Base-by-base conservation (phyloP, 2,888 invertebrate genomes). In the Ectemnius continuus region DNA sequence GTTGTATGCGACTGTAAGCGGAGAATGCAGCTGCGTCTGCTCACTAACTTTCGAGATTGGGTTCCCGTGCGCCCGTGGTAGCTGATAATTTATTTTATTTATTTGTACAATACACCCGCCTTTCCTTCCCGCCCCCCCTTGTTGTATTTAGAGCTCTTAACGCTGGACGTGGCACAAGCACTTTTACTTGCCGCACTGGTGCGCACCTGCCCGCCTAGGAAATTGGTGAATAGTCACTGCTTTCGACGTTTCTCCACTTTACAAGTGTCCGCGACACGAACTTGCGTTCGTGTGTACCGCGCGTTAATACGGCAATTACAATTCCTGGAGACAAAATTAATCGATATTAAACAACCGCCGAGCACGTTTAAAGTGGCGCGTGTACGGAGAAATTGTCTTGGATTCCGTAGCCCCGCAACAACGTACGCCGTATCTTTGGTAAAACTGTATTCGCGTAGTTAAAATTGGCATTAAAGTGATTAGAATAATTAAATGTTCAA, bases 61-160 rank as follows among this genome's bases (percentile, higher is more conserved):
- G 28, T 28, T 46, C 48, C 48, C 16, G 26, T 64, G 47, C 28
- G 18, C 46, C 48, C 62, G 61, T 57, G 52, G 52, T 16, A 16
- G 52, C 61, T 46, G 45, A 57, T 14, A 59, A 67, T 69, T 77
- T 76, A 73, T 73, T 65, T 66, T 63, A 72, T 76, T 77, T 76
- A 72, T 77, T 76, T 61, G 4, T 48, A 3, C 56, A 16, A 26
- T 57, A 61, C 36, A 23, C 48, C 14, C 16, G 36, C 36, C 11
- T 36, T 23, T 23, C n/a, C 14, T n/a, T n/a, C n/a, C n/a, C n/a
- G n/a, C 18, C 20, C 28, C 61, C 28, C 36, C 56, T 61, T 16
- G 47, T 66, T 73, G 62, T 46, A 46, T 56, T 59, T 26, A 57
- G 36, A 18, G 57, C 45, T 16, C 48, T 57, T 59, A 47, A 45